phyloP scores from a whole-genome alignment of 2,797 vertebrate genomes.

The Mormyrops boulengeri region DNA sequence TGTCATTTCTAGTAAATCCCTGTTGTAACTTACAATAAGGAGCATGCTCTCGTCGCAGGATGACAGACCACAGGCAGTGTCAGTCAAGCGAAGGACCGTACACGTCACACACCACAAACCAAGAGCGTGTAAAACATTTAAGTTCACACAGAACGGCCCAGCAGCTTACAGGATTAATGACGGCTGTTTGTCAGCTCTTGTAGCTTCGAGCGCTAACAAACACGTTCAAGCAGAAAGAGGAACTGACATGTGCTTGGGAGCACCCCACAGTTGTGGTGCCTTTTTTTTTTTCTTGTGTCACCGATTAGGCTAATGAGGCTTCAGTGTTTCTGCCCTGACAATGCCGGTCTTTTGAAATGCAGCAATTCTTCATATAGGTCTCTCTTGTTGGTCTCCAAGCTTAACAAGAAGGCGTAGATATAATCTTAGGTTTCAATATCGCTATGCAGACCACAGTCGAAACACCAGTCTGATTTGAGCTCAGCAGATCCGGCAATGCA shows the following conservation, averaged over 20 bases:
- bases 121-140: not conserved
- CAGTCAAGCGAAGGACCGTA: not conserved
- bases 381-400: not conserved
- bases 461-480: not conserved
- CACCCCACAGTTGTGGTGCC: not conserved
- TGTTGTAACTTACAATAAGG: conserved; percentile 42
- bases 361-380: not conserved
- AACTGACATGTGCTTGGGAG: not conserved
- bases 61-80: conserved; percentile 7
- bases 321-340: not conserved
- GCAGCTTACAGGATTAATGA: not conserved
- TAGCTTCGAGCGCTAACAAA: not conserved
- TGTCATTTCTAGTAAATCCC: conserved; percentile 47
- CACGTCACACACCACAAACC: not conserved
- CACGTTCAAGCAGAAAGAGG: not conserved
- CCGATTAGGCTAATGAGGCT: not conserved
- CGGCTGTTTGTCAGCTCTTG: not conserved
- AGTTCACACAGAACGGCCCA: not conserved
- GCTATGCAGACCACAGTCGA: not conserved
- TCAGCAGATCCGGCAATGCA: not conserved
- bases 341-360: not conserved
- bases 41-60: not conserved
- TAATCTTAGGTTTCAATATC: not conserved
- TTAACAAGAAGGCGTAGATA: not conserved
- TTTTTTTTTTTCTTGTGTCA: not conserved